Conservation (phyloP, 2,113 vertebrate genomes). For the Nothoprocta pentlandii region DNA sequence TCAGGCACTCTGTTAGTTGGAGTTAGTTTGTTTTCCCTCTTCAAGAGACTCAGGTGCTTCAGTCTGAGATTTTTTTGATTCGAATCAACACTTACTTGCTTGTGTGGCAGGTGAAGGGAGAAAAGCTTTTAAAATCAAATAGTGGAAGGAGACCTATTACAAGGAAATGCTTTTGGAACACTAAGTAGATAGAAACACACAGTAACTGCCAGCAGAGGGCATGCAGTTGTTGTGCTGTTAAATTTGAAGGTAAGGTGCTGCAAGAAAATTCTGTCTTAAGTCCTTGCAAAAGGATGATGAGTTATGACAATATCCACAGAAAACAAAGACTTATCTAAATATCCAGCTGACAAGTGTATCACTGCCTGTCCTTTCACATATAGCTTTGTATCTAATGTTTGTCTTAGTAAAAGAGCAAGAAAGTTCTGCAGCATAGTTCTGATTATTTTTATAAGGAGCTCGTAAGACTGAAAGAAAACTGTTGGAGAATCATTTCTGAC, state of each 20-base stretch:
- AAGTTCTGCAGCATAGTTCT: not conserved
- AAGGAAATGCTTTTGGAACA: not conserved
- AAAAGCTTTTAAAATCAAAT: not conserved
- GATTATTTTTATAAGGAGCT: not conserved
- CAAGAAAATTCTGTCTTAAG: not conserved
- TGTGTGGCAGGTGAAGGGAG: rapidly evolving
- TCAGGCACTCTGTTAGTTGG: rapidly evolving
- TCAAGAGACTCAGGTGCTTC: not conserved
- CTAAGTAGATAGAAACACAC: rapidly evolving
- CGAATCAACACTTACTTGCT: not conserved
- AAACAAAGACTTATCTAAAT: not conserved
- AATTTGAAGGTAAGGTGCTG: not conserved
- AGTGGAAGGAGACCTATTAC: rapidly evolving
- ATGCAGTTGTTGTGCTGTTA: not conserved
- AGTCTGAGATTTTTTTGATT: not conserved
- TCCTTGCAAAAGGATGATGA: not conserved
- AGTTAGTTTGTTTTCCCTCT: not conserved
- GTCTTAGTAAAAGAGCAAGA: not conserved
- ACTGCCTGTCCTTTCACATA: not conserved
- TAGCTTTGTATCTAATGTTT: not conserved
- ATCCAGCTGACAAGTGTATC: not conserved
- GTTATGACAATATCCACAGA: not conserved
- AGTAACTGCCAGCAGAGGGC: constrained; percentile 25
- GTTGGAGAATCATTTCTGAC: not conserved
- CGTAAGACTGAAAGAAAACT: not conserved